These are phyloP conservation scores for Wiebesia pumilae DNA, from an alignment of 1,140 invertebrate genomes.

Conservation along the genomic window DNA sequence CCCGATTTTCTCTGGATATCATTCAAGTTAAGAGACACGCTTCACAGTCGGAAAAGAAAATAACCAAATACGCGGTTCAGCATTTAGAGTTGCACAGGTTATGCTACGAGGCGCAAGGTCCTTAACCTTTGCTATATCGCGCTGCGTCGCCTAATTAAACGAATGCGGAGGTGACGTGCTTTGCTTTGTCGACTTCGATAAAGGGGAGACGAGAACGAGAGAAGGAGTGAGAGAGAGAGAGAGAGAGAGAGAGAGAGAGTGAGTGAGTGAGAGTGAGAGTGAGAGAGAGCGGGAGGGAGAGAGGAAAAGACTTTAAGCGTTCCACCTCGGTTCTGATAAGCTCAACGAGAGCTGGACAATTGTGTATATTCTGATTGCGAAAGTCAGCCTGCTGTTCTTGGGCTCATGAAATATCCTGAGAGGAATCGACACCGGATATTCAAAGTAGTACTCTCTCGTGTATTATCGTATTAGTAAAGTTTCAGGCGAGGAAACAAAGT, in stretches of 20 bases:
- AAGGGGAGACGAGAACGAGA: background rate
- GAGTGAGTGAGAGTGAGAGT: background rate
- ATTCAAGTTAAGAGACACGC: background rate
- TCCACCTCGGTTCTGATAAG: constrained; percentile 33
- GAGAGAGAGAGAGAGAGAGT: background rate
- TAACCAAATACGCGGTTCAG: background rate
- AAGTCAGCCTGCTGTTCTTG: constrained; percentile 41
- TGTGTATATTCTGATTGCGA: constrained; percentile 25
- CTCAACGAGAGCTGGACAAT: constrained; percentile 33
- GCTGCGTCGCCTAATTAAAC: constrained; percentile 42
- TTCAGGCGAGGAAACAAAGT: constrained; percentile 1
- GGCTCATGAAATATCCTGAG: constrained; percentile 25
- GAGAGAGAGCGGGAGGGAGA: background rate
- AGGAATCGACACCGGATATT: constrained; percentile 41
- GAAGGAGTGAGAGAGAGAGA: background rate
- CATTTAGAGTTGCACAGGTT: constrained; percentile 15
- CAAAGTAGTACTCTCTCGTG: background rate
- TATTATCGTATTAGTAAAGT: constrained; percentile 14
- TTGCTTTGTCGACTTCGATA: constrained; percentile 41
- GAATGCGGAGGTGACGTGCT: constrained; percentile 33
- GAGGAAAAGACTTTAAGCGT: background rate
- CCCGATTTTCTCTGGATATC: background rate
- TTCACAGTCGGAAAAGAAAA: background rate
- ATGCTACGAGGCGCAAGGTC: constrained; percentile 18
- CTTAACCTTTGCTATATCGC: constrained; percentile 33